Conservation (phyloP, 2,888 invertebrate species). For the Megamerina dolium region DNA sequence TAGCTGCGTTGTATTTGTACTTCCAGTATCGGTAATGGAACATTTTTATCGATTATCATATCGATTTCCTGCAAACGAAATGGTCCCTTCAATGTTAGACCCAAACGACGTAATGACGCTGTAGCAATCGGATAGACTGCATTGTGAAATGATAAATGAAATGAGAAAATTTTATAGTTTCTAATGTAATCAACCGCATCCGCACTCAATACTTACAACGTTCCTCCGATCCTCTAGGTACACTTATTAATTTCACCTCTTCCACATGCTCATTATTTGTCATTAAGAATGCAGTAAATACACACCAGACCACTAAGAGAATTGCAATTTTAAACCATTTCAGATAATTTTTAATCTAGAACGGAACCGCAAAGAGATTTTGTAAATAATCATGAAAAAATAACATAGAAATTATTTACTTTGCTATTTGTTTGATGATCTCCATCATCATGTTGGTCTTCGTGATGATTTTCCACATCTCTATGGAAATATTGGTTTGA, state of each 20-base stretch:
- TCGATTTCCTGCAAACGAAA: slow-evolving; percentile 54
- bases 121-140: slow-evolving; percentile 38
- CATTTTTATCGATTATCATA: slow-evolving; percentile 23
- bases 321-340: slow-evolving; percentile 51
- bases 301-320: slow-evolving; percentile 59
- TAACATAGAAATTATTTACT: slow-evolving; percentile 2
- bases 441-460: slow-evolving; percentile 40
- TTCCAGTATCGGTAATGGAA: slow-evolving; percentile 29
- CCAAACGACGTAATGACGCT: slow-evolving; percentile 50
- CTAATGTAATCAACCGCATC: too few species aligned
- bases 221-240: slow-evolving; percentile 43
- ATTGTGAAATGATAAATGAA: background rate
- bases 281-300: slow-evolving; percentile 64
- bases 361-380: background rate
- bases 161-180: too few species aligned
- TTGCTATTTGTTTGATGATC: slow-evolving; percentile 32
- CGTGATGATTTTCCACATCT: slow-evolving; percentile 43
- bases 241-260: slow-evolving; percentile 57
- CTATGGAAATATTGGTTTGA: slow-evolving; percentile 9
- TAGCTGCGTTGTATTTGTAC: slow-evolving; percentile 34
- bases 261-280: slow-evolving; percentile 62
- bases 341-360: slow-evolving; percentile 38
- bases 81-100: slow-evolving; percentile 56
- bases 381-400: background rate
- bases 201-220: too few species aligned